Base-by-base conservation (phyloP, 2,888 invertebrate species). In the Blera fallax region DNA sequence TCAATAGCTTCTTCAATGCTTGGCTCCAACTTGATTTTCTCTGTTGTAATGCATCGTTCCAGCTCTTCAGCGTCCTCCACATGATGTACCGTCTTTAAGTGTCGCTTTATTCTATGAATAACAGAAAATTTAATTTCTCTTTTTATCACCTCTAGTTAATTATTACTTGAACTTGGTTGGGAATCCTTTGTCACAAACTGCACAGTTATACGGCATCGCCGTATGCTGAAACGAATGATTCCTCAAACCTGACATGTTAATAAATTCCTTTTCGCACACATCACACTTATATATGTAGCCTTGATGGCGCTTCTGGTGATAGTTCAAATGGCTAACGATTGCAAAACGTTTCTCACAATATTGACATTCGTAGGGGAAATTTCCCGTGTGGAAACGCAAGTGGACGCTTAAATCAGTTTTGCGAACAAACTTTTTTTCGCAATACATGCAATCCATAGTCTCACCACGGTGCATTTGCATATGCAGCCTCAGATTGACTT, bases 391-490 rank as follows among this genome's bases (percentile, higher is more conserved):
- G 29, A 88, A 88, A 43, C 88, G 88, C 69, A 88, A 56, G 24
- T 88, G 88, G 14, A 88, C 82, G 11, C 80, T 84, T 7, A 88
- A 62, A 78, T 88, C 88, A 3, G 80, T 87, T 40, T 87, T 87
- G 0, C 88, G 87, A 14, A 88, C 88, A 72, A 88, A 88, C 50
- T 88, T 83, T 21, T 88, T 88, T 5, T 84, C 87, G 16, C 88
- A 88, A 50, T 88, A 83, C 6, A 87, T 54, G 32, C 88, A 88
- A 40, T 88, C 84, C 69, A 88, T 87, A 0, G 88, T 88, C 50
- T 88, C 88, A 1, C 88, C 88, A 11, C 88, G 87, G 52, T 88
- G 88, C 88, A 88, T 88, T 80, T 87, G 88, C 88, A 88, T 88
- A 11, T 88, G 88, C 14, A 88, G 73, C 16, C 82, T 77, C 0